A percentile compares a stretch with the other conserved stretches of the same genome.
These are phyloP conservation scores for Laothoe populi DNA, from an alignment of 2,888 invertebrate species.

Conservation along the genomic window DNA sequence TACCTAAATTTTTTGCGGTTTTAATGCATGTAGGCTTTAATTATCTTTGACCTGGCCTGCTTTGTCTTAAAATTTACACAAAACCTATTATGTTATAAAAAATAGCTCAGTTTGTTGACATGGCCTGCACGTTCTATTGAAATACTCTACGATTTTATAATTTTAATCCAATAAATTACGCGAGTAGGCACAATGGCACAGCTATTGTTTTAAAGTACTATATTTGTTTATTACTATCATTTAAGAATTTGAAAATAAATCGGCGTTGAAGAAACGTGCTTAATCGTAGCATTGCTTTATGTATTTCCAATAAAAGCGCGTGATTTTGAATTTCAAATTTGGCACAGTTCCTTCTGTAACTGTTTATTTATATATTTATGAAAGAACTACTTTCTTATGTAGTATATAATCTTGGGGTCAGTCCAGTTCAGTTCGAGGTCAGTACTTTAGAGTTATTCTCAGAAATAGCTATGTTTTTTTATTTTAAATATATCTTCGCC, in stretches of 20 bases:
- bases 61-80: too few species aligned
- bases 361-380: not conserved
- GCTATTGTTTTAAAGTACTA: conserved; percentile 58
- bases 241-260: conserved; percentile 28
- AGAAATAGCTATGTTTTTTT: conserved; percentile 8
- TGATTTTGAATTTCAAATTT: conserved; percentile 15
- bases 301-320: conserved; percentile 13
- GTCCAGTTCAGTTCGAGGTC: conserved; percentile 20
- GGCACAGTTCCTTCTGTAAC: conserved; percentile 13
- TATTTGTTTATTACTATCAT: conserved; percentile 29
- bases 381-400: conserved; percentile 16
- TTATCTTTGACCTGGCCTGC: too few species aligned
- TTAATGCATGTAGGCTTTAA: too few species aligned
- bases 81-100: too few species aligned
- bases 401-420: conserved; percentile 18
- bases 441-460: conserved; percentile 9
- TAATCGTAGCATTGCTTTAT: conserved; percentile 12
- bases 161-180: conserved; percentile 47
- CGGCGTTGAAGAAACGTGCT: conserved; percentile 23
- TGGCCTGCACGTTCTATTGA: not conserved
- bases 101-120: not conserved
- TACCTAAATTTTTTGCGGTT: too few species aligned
- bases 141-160: conserved; percentile 24
- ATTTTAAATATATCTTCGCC: conserved; percentile 7
- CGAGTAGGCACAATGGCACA: conserved; percentile 76